Percentiles rank a stretch among this genome's conserved stretches.
phyloP scores from a whole-genome alignment of 2,797 vertebrate genomes.

The Petrocephalus sullivani region DNA sequence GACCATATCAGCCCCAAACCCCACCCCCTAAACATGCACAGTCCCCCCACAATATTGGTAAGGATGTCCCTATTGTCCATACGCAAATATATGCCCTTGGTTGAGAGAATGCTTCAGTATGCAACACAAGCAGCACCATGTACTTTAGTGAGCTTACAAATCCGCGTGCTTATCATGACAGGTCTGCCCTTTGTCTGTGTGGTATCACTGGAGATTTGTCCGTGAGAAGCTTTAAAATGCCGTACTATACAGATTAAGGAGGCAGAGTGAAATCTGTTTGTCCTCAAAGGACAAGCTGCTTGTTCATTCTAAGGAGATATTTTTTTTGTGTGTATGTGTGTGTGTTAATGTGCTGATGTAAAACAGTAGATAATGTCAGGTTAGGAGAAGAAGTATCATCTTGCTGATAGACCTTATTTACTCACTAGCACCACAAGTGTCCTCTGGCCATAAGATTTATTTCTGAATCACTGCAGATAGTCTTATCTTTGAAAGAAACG shows the following conservation, averaged over 20 bases:
- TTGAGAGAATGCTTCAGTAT: background rate
- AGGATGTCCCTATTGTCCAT: background rate
- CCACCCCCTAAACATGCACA: background rate
- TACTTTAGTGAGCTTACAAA: background rate
- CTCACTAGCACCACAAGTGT: background rate
- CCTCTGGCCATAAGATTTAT: background rate
- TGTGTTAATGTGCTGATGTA: background rate
- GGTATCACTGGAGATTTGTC: background rate
- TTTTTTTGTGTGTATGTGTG: background rate
- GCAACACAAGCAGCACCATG: too few species aligned
- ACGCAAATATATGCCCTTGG: background rate
- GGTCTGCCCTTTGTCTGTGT: background rate
- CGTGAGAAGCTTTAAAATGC: constrained; percentile 1
- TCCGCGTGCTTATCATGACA: background rate
- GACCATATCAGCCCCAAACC: background rate
- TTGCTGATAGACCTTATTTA: background rate
- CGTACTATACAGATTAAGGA: background rate
- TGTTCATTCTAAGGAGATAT: background rate
- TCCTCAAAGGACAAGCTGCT: background rate
- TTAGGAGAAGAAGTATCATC: background rate
- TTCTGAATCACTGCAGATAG: background rate
- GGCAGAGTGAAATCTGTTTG: constrained; percentile 4
- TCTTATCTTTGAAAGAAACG: background rate
- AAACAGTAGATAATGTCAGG: background rate
- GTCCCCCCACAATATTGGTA: background rate